Conservation (phyloP, 2,797 vertebrate genomes). For the Lagodon rhomboides region DNA sequence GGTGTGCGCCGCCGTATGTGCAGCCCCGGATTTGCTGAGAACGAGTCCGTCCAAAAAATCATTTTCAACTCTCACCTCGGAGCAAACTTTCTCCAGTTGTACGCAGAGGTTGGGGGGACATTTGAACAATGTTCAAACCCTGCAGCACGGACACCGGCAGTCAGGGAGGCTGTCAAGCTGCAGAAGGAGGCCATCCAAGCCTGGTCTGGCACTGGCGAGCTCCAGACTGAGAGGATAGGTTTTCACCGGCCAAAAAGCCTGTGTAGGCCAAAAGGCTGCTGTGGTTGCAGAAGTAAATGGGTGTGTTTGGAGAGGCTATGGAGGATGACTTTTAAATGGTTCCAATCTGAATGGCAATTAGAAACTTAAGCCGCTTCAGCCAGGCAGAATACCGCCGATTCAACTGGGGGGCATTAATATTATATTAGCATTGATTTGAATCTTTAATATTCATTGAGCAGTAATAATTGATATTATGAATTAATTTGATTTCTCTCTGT, state of each 20-base stretch:
- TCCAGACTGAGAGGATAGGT: slow-evolving; percentile 18
- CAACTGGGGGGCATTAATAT: not conserved
- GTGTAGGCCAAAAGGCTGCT: slow-evolving; percentile 26
- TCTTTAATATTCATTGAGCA: not conserved
- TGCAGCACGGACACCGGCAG: slow-evolving; percentile 29
- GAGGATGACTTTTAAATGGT: slow-evolving; percentile 29
- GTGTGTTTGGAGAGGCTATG: slow-evolving; percentile 22
- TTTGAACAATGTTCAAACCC: slow-evolving; percentile 30
- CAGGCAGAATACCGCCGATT: slow-evolving; percentile 5
- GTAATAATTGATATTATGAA: slow-evolving; percentile 6
- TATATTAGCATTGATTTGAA: slow-evolving; percentile 4
- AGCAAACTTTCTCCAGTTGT: slow-evolving; percentile 10
- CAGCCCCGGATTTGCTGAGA: slow-evolving; percentile 7
- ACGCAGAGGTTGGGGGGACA: slow-evolving; percentile 9
- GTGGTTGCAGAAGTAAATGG: slow-evolving; percentile 15
- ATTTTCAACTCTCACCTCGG: slow-evolving; percentile 11
- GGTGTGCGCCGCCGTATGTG: not conserved
- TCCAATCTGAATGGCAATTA: slow-evolving; percentile 26
- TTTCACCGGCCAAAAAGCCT: slow-evolving; percentile 18
- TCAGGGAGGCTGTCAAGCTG: slow-evolving; percentile 36
- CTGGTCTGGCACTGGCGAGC: slow-evolving; percentile 14
- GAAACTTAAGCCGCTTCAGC: not conserved
- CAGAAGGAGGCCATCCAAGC: slow-evolving; percentile 39
- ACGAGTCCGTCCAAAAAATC: slow-evolving; percentile 19
- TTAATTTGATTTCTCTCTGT: not conserved